A percentile compares a stretch with the other conserved stretches of the same genome.
phyloP scores from a whole-genome alignment of 1,140 invertebrate species.

The Drosophila burlai region DNA sequence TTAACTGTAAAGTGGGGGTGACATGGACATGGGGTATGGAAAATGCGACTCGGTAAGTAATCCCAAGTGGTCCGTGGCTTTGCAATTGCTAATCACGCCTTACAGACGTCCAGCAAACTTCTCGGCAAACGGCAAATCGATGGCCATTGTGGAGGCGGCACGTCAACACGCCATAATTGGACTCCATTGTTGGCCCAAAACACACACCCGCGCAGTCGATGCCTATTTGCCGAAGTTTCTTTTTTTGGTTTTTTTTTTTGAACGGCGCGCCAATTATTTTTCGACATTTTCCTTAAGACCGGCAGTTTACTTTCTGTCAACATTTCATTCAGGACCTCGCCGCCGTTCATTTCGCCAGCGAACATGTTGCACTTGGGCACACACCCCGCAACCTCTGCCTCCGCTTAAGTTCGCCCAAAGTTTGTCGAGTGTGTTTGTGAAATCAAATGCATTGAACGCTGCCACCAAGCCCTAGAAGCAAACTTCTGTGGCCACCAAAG shows the following conservation, averaged over 20 bases:
- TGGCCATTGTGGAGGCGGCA: conserved; percentile 47
- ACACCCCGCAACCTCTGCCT: conserved; percentile 17
- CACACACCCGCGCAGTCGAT: conserved; percentile 8
- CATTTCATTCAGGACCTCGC: conserved; percentile 68
- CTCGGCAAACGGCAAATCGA: conserved; percentile 56
- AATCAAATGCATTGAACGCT: conserved; percentile 81
- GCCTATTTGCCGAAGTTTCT: conserved; percentile 47
- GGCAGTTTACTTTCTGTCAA: conserved; percentile 79
- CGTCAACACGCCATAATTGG: conserved; percentile 69
- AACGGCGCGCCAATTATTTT: conserved; percentile 68
- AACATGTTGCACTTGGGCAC: conserved; percentile 75
- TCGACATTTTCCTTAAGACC: conserved; percentile 68
- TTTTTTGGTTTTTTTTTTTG: conserved; percentile 31
- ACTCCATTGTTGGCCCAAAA: conserved; percentile 65
- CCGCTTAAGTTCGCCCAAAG: conserved; percentile 32
- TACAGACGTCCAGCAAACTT: conserved; percentile 37
- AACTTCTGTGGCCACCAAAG: conserved; percentile 82
- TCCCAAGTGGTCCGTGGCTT: conserved; percentile 39
- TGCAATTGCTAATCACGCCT: conserved; percentile 46
- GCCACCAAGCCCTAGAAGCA: conserved; percentile 54
- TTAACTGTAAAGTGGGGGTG: neutral
- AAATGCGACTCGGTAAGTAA: conserved; percentile 20
- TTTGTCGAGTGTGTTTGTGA: conserved; percentile 57
- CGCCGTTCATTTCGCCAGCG: conserved; percentile 60
- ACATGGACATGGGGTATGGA: neutral